A percentile compares a stretch with the other conserved stretches of the same genome.
Evolutionary conservation across 2,888 invertebrate species (phyloP).

Genomic region (Euplagia quadripunctaria): DNA sequence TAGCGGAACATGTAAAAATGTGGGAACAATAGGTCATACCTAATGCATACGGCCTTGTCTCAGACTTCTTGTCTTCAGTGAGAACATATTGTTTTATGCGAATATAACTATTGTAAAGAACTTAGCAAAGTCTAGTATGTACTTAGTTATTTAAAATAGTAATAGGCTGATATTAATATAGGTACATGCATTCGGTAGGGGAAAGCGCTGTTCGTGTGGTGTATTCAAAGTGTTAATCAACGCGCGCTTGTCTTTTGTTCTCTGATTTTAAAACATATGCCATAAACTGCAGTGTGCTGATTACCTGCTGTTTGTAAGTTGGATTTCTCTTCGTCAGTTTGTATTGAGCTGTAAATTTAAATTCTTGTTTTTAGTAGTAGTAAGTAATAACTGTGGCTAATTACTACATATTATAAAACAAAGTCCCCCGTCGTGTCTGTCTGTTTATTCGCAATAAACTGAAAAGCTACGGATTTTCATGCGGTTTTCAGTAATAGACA

Average conservation of each 20-base stretch:
- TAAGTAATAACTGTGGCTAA: no score
- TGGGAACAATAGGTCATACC: constrained; percentile 19
- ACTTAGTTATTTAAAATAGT: neutral
- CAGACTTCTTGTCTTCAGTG: constrained; percentile 9
- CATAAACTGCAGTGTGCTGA: neutral
- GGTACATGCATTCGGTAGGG: neutral
- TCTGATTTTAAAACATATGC: no score
- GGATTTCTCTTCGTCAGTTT: neutral
- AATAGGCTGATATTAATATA: neutral
- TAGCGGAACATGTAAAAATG: constrained; percentile 15
- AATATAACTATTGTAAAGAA: neutral
- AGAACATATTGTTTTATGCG: constrained; percentile 17
- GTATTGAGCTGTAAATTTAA: no score
- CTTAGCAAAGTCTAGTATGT: neutral
- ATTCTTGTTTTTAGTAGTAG: no score
- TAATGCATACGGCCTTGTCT: constrained; percentile 16
- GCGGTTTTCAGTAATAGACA: no score
- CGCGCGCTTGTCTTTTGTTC: neutral
- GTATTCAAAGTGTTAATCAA: neutral
- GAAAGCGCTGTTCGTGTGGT: neutral
- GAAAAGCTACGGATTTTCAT: no score
- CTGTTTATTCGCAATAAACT: no score
- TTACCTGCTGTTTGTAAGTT: neutral
- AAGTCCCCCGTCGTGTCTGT: no score
- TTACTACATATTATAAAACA: no score